These are phyloP conservation scores for Iguana delicatissima DNA, from an alignment of 2,797 vertebrate species.

Conservation along the genomic window DNA sequence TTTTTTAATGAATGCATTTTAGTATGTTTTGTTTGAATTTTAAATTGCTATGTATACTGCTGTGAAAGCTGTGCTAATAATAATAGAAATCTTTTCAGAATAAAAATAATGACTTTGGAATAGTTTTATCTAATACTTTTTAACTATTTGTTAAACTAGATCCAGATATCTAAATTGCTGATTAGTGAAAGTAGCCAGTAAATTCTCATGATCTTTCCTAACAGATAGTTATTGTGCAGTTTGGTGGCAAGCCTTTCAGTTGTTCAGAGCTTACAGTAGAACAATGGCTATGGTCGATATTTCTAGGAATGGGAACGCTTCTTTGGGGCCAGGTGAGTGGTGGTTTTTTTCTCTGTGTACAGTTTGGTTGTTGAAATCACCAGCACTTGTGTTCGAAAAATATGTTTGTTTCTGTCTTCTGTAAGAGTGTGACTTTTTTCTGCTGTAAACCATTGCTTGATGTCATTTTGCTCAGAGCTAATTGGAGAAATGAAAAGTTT, in stretches of 20 bases:
- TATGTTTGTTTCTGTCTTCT: conserved; percentile 1
- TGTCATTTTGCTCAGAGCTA: neutral
- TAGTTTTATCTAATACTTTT: conserved; percentile 8
- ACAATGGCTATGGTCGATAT: conserved; percentile 87
- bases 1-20: neutral
- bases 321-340: conserved; percentile 97
- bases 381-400: conserved; percentile 38
- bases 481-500: neutral
- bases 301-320: conserved; percentile 90
- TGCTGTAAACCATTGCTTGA: neutral
- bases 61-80: neutral
- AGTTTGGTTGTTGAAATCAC: neutral
- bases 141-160: conserved; percentile 84
- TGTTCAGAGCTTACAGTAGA: conserved; percentile 85
- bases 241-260: conserved; percentile 88
- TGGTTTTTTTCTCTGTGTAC: neutral
- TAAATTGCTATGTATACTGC: neutral
- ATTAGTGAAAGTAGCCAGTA: conserved; percentile 17
- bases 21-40: neutral
- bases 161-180: conserved; percentile 82
- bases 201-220: conserved; percentile 62
- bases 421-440: neutral
- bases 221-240: conserved; percentile 87
- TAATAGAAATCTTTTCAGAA: neutral
- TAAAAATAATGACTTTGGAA: neutral